These are phyloP conservation scores for Phyllopteryx taeniolatus DNA, from an alignment of 2,113 vertebrate genomes.

Conservation along the genomic window DNA sequence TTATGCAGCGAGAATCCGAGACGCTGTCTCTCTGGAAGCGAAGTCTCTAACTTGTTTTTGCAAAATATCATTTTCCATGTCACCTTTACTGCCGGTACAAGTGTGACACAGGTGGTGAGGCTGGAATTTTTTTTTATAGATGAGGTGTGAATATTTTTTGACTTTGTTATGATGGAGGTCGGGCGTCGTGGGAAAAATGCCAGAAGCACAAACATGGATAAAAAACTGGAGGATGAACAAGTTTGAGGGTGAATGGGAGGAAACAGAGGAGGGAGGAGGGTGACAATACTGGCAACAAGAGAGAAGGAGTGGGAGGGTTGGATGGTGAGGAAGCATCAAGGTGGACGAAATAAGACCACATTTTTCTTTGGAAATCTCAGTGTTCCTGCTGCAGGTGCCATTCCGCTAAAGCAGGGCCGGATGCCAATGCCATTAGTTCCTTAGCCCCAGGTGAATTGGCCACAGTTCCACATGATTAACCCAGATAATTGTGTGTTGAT, in stretches of 20 bases:
- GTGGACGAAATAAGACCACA: slow-evolving; percentile 85
- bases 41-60: slow-evolving; percentile 42
- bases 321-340: slow-evolving; percentile 40
- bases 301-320: slow-evolving; percentile 28
- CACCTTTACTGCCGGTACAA: slow-evolving; percentile 36
- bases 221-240: slow-evolving; percentile 38
- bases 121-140: slow-evolving; percentile 35
- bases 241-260: slow-evolving; percentile 42
- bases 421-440: slow-evolving; percentile 99
- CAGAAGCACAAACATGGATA: slow-evolving; percentile 3
- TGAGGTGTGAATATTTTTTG: slow-evolving; percentile 24
- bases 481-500: slow-evolving; percentile 99
- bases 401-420: slow-evolving; percentile 99
- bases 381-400: slow-evolving; percentile 99
- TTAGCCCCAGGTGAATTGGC: slow-evolving; percentile 99
- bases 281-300: slow-evolving; percentile 10
- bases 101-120: slow-evolving; percentile 48
- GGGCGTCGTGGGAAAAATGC: neutral
- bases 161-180: slow-evolving; percentile 7
- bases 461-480: slow-evolving; percentile 99
- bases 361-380: slow-evolving; percentile 99
- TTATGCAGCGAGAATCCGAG: slow-evolving; percentile 72
- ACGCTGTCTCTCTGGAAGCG: slow-evolving; percentile 56
- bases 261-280: slow-evolving; percentile 55
- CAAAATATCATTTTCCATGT: slow-evolving; percentile 53